Base-by-base conservation (phyloP, 2,113 vertebrate genomes). In the Arothron firmamentum region DNA sequence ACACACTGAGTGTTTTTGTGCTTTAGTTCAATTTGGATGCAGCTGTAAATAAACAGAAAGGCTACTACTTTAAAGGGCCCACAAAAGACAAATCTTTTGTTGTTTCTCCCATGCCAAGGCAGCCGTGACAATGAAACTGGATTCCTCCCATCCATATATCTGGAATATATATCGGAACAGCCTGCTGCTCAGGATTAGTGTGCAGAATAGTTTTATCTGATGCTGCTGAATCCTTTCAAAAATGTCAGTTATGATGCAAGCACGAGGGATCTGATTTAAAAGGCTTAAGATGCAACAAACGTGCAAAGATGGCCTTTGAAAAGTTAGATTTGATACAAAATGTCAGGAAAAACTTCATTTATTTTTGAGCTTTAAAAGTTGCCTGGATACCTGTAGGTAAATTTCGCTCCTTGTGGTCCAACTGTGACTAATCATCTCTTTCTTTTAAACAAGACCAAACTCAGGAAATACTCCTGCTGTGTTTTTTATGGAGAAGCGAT, bases 401-500 rank as follows among this genome's bases (percentile, higher is more conserved):
- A 77, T 67, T 60, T 63, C 74, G 72, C 20, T 56, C 47, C 45
- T 46, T 11, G 1, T 38, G 31, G 42, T 43, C 41, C 53, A 68
- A 69, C 25, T 64, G 51, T 46, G 65, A 68, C 59, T 74, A 60
- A 81, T 78, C 49, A 67, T 59, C 34, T 48, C 11, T 8, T 18
- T 45, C 56, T 43, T 65, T 21, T 52, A 48, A 64, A 66, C 64
- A 66, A 59, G 70, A 78, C 61, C 56, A 46, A 62, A 49, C 60
- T 70, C 58, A 77, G 73, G 67, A 81, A 82, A 56, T 56, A 41
- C 43, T 54, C 62, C 67, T 0, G 51, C 54, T 76, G 74, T 42
- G 77, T 62, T 59, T 74, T 59, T 62, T 58, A 81, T 77, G 63
- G 57, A 69, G 69, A 68, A 72, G 46, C 52, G 25, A 31, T 58